A percentile compares a stretch with the other conserved stretches of the same genome.
phyloP scores from a whole-genome alignment of 2,888 invertebrate species.

The Erpobdella octoculata region DNA sequence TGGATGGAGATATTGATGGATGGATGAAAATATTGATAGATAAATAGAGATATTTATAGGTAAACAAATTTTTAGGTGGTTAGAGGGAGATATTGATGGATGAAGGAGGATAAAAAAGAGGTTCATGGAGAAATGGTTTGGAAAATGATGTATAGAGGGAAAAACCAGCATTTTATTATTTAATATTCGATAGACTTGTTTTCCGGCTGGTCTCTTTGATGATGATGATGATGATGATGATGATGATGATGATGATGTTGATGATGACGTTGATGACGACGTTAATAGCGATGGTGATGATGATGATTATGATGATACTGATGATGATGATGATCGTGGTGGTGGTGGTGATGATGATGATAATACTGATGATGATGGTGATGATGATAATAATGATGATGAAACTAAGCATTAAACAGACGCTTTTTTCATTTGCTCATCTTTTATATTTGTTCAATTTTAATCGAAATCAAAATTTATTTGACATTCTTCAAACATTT shows the following conservation, averaged over 20 bases:
- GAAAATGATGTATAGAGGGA: background rate
- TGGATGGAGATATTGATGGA: background rate
- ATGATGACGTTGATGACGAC: slow-evolving; percentile 16
- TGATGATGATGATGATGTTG: slow-evolving; percentile 16
- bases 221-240: slow-evolving; percentile 1
- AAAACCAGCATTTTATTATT: too few species aligned
- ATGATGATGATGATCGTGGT: background rate
- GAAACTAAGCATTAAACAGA: slow-evolving; percentile 19
- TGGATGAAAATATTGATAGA: too few species aligned
- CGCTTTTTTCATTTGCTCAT: too few species aligned
- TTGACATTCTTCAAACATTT: too few species aligned
- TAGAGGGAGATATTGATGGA: too few species aligned
- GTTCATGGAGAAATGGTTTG: too few species aligned
- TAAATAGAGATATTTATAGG: too few species aligned
- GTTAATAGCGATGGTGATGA: background rate
- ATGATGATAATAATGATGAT: slow-evolving; percentile 21
- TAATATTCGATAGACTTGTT: too few species aligned
- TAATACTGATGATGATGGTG: background rate
- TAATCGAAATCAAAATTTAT: too few species aligned
- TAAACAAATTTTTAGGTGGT: too few species aligned
- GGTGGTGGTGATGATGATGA: background rate
- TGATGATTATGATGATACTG: background rate
- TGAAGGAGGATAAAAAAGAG: too few species aligned
- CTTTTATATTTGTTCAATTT: too few species aligned
- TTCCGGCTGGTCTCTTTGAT: background rate